Evolutionary conservation across 2,113 vertebrate genomes (phyloP).

Genomic region (Emydocephalus ijimae): DNA sequence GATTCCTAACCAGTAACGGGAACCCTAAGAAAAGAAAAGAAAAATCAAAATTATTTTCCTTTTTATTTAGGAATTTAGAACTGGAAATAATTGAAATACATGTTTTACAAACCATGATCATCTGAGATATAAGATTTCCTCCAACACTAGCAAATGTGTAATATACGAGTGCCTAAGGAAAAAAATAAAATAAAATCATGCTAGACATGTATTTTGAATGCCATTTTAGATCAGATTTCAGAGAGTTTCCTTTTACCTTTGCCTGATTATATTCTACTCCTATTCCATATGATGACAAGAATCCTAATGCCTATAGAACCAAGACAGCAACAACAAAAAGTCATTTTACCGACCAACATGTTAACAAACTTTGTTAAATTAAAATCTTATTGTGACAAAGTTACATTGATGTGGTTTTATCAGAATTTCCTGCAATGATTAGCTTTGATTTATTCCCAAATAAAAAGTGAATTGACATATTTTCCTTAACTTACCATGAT

Average conservation of each 20-base stretch:
- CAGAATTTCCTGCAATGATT: background rate
- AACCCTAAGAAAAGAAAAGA: slow-evolving; percentile 55
- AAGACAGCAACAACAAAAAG: slow-evolving; percentile 18
- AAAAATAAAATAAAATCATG: background rate
- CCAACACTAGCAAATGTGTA: slow-evolving; percentile 67
- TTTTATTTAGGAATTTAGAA: background rate
- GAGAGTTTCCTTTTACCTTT: slow-evolving; percentile 55
- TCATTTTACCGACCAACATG: slow-evolving; percentile 1
- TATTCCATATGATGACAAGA: slow-evolving; percentile 68
- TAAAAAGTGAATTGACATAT: background rate
- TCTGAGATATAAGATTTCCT: slow-evolving; percentile 65
- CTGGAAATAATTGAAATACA: slow-evolving; percentile 13
- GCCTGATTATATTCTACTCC: slow-evolving; percentile 65
- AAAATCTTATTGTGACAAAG: background rate
- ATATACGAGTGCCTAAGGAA: slow-evolving; percentile 62
- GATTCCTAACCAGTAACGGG: slow-evolving; percentile 66
- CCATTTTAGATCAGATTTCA: background rate
- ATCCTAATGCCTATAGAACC: slow-evolving; percentile 61
- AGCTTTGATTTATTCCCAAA: background rate
- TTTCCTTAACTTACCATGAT: background rate
- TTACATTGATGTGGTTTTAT: background rate
- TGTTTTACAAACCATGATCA: slow-evolving; percentile 67
- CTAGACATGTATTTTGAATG: background rate
- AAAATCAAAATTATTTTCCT: slow-evolving; percentile 29
- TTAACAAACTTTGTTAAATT: background rate